Percentiles rank a stretch among this genome's conserved stretches.
phyloP scores from a whole-genome alignment of 2,113 vertebrate species.

The Tenrec ecaudatus region DNA sequence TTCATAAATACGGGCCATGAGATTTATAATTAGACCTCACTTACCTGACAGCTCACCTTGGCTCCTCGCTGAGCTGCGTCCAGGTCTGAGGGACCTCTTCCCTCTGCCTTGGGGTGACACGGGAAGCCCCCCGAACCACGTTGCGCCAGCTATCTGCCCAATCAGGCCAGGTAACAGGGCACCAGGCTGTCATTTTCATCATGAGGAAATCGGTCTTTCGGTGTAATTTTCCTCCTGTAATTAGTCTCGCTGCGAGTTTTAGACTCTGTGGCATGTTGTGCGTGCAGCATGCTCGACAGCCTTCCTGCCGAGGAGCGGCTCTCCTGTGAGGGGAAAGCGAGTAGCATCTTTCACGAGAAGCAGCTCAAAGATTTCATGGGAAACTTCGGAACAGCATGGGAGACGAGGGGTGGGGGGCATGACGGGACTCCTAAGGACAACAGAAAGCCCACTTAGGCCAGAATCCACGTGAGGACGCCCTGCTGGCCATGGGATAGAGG shows the following conservation, averaged over 20 bases:
- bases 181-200: constrained; percentile 85
- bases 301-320: constrained; percentile 84
- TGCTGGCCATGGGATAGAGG: not conserved
- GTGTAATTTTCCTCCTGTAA: constrained; percentile 87
- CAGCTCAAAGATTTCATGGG: constrained; percentile 69
- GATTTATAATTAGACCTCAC: constrained; percentile 73
- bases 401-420: constrained; percentile 29
- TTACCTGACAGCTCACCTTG: constrained; percentile 76
- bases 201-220: constrained; percentile 80
- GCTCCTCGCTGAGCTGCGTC: constrained; percentile 49
- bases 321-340: constrained; percentile 78
- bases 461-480: rapidly evolving
- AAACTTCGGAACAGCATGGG: constrained; percentile 50
- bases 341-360: constrained; percentile 80
- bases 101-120: not conserved
- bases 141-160: constrained; percentile 65
- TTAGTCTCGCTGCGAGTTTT: constrained; percentile 91
- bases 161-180: constrained; percentile 82
- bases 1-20: constrained; percentile 73
- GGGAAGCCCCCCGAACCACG: not conserved
- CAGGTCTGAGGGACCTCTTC: constrained; percentile 32
- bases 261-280: constrained; percentile 85
- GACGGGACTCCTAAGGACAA: not conserved
- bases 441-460: constrained; percentile 14
- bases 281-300: constrained; percentile 86